Evolutionary conservation across 2,888 invertebrate species (phyloP), one percentile per base, ranked within the genome.

Genomic region (Drosophila peninsularis): DNA sequence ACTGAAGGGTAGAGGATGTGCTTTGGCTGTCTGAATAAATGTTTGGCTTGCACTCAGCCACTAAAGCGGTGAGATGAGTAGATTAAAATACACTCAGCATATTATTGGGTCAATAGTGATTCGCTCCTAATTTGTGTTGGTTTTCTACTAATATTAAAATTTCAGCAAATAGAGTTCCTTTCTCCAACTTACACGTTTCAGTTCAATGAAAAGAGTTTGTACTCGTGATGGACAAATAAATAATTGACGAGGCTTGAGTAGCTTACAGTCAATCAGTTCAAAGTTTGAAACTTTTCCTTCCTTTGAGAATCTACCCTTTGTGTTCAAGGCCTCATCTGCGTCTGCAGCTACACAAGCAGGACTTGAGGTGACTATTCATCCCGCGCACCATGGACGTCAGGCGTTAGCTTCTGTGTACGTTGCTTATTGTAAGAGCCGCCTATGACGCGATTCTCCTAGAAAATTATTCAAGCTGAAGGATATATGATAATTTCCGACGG

Each of bases 401-500:
- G 68, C 63, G 67, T 62, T 17, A 19, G 62, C 39, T 57, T 39
- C 36, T 50, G 41, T 62, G 41, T 34, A 39, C 50, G 53, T 39
- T 78, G 54, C 45, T 50, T 53, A 30, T 45, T 47, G 47, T 62
- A 42, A 10, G 24, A 42, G 65, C 53, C 69, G 71, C 54, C 65
- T 57, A 53, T 65, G 78, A 78, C 81, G 68, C 79, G 82, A 75
- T 82, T 89, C 89, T 88, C 81, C 88, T 90, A 90, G 88, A 91
- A 92, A 92, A 90, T 92, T 92, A 92, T 92, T 92, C 92, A 91
- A 90, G 90, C 90, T 91, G 90, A 92, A 92, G 92, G 91, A 92
- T 92, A 90, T 91, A 92, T 92, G 92, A 92, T 92, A 92, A 92
- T 92, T 92, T 92, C 92, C 92, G 91, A 78, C 92, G 92, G 92